A percentile compares a stretch with the other conserved stretches of the same genome.
These are phyloP conservation scores for Papilio helenus DNA, from an alignment of 1,140 invertebrate species.

Conservation along the genomic window DNA sequence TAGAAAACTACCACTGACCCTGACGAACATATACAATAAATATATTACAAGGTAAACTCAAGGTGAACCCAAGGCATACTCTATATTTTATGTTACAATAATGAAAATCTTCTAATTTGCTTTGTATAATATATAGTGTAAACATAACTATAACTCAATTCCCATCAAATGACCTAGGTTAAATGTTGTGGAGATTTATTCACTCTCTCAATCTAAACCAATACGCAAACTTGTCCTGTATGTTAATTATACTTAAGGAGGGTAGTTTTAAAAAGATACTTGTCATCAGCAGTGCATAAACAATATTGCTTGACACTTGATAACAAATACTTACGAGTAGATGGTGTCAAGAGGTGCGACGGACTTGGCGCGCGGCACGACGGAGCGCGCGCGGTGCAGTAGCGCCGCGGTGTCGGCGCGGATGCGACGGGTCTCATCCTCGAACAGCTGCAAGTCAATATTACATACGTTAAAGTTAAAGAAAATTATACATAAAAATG, in stretches of 20 bases:
- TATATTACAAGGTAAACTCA: slow-evolving; percentile 21
- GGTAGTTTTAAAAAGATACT: background rate
- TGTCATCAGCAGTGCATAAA: background rate
- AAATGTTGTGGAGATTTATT: too few relatives aligned
- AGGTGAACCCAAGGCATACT: background rate
- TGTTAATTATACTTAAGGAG: too few relatives aligned
- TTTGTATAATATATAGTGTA: too few relatives aligned
- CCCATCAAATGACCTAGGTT: too few relatives aligned
- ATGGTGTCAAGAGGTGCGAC: slow-evolving; percentile 80
- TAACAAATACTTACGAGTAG: slow-evolving; percentile 68
- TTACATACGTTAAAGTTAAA: background rate
- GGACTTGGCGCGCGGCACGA: slow-evolving; percentile 86
- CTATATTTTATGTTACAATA: slow-evolving; percentile 40
- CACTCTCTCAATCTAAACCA: too few relatives aligned
- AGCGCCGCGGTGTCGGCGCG: slow-evolving; percentile 89
- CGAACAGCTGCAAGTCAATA: slow-evolving; percentile 85
- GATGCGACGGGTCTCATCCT: slow-evolving; percentile 91
- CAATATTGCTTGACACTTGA: background rate
- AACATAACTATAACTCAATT: too few relatives aligned
- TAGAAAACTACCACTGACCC: slow-evolving; percentile 41
- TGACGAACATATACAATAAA: background rate
- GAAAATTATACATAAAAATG: background rate
- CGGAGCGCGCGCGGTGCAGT: slow-evolving; percentile 88
- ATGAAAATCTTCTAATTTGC: slow-evolving; percentile 28
- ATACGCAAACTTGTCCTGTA: too few relatives aligned